Evolutionary conservation across 2,113 vertebrate species (phyloP).

Genomic region (Mohoua ochrocephala): DNA sequence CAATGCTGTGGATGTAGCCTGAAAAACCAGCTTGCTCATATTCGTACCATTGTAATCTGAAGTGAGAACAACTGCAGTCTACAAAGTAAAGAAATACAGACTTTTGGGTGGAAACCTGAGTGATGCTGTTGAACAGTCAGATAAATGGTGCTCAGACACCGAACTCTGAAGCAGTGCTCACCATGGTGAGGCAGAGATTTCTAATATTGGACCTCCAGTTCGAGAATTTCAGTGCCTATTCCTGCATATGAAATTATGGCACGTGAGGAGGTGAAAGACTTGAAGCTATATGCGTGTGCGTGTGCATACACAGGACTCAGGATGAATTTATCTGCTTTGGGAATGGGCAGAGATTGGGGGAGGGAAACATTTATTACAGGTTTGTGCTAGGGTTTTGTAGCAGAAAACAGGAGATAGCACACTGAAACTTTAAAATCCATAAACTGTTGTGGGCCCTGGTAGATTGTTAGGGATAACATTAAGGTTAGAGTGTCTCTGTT

Average conservation of each 20-base stretch:
- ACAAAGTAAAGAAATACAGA: not conserved
- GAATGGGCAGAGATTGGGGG: not conserved
- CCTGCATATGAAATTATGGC: not conserved
- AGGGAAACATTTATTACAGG: not conserved
- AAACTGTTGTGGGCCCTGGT: not conserved
- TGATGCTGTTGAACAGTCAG: not conserved
- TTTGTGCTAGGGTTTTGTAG: not conserved
- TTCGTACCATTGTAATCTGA: not conserved
- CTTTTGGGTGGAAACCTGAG: not conserved
- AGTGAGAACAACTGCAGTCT: not conserved
- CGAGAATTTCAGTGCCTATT: not conserved
- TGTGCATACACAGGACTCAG: not conserved
- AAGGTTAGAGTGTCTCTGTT: not conserved
- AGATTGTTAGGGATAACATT: not conserved
- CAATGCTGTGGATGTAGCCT: not conserved
- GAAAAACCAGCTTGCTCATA: not conserved
- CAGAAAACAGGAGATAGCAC: not conserved
- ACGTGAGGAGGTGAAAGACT: not conserved
- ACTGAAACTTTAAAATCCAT: not conserved
- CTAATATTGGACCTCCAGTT: not conserved
- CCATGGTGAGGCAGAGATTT: not conserved
- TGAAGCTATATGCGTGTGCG: not conserved
- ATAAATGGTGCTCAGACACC: not conserved
- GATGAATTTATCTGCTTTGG: not conserved
- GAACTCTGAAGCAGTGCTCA: not conserved